These are phyloP conservation scores for Orthonyx spaldingii DNA, from an alignment of 2,113 vertebrate species.

Conservation along the genomic window DNA sequence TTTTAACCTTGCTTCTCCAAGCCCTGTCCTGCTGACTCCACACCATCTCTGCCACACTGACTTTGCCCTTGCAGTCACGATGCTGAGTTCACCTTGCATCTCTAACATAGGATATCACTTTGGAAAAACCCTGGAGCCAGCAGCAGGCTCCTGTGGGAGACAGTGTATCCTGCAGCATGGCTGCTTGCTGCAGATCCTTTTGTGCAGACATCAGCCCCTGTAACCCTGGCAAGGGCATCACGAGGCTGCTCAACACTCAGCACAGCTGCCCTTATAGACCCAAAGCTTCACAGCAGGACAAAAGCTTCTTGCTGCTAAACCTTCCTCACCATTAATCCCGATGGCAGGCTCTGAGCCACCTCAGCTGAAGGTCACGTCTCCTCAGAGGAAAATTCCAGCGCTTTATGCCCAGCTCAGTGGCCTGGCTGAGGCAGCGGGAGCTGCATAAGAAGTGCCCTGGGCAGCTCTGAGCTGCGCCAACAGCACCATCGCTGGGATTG, in stretches of 20 bases:
- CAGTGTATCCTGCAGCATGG: neutral
- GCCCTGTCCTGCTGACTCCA: neutral
- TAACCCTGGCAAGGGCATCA: neutral
- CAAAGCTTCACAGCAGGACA: slow-evolving; percentile 21
- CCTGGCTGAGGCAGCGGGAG: neutral
- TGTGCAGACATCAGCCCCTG: slow-evolving; percentile 18
- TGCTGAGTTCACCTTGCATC: neutral
- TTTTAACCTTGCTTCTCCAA: neutral
- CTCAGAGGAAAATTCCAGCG: slow-evolving; percentile 43
- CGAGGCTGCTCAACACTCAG: neutral
- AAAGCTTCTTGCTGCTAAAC: slow-evolving; percentile 30
- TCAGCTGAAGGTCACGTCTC: slow-evolving; percentile 32
- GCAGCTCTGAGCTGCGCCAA: neutral
- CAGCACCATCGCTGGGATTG: neutral
- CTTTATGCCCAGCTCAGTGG: neutral
- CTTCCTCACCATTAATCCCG: slow-evolving; percentile 12
- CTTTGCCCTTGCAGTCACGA: neutral
- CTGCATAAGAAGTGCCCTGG: neutral
- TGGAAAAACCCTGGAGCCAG: neutral
- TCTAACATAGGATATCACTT: neutral
- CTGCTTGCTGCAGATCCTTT: neutral
- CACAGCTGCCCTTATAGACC: neutral
- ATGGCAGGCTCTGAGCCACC: neutral
- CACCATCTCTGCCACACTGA: neutral
- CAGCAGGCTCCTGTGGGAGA: neutral